phyloP scores from a whole-genome alignment of 2,113 vertebrate genomes.

The Arizona elegans region DNA sequence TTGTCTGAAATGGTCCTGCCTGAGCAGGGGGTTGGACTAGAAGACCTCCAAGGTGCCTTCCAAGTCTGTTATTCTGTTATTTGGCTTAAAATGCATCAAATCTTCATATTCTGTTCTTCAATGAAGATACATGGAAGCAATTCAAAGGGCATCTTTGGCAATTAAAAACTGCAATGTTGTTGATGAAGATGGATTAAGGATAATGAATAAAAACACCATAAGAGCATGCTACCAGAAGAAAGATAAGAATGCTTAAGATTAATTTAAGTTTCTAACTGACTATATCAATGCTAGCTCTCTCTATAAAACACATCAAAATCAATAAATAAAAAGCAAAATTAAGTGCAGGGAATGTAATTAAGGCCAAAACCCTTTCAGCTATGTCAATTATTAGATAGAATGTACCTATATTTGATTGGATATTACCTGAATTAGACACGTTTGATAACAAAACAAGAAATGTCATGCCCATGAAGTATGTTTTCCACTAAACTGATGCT shows the following conservation, averaged over 20 bases:
- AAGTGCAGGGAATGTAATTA: neutral
- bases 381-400: neutral
- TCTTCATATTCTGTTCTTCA: neutral
- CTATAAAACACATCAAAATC: neutral
- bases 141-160: neutral
- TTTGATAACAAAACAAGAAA: neutral
- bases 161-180: neutral
- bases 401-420: neutral
- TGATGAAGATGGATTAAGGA: neutral
- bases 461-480: neutral
- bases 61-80: neutral
- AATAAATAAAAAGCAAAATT: neutral
- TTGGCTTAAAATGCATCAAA: neutral
- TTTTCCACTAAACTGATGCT: neutral
- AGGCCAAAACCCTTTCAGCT: neutral
- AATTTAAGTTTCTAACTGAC: neutral
- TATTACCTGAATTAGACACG: neutral
- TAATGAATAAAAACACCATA: neutral
- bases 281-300: neutral
- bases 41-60: neutral
- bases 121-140: neutral
- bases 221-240: neutral
- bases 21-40: neutral
- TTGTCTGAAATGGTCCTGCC: neutral
- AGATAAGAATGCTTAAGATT: neutral